A percentile compares a stretch with the other conserved stretches of the same genome.
phyloP scores from a whole-genome alignment of 1,140 invertebrate species.

The Chymomyza costata region DNA sequence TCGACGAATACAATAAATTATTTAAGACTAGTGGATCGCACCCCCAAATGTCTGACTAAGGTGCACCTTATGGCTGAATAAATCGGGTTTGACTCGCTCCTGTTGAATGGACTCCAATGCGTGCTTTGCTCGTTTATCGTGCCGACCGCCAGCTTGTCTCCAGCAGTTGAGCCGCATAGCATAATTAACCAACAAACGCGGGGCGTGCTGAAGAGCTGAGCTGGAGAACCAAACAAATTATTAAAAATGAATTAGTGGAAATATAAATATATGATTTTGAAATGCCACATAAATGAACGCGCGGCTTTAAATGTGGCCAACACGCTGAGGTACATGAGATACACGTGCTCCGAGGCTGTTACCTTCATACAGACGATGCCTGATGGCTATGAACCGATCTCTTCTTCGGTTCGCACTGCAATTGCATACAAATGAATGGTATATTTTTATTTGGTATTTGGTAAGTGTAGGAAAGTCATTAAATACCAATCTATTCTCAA shows the following conservation, averaged over 20 bases:
- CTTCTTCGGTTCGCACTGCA: constrained; percentile 26
- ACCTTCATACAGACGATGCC: constrained; percentile 42
- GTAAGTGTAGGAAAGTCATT: constrained; percentile 67
- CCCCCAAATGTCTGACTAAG: constrained; percentile 54
- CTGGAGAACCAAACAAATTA: constrained; percentile 69
- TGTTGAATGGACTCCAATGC: constrained; percentile 31
- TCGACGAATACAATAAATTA: constrained; percentile 56
- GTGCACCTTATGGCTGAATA: constrained; percentile 22
- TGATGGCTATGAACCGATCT: constrained; percentile 26
- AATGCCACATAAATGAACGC: constrained; percentile 47
- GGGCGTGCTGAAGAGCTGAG: constrained; percentile 64
- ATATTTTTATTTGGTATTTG: constrained; percentile 30
- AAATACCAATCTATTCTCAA: constrained; percentile 75
- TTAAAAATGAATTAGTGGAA: constrained; percentile 75
- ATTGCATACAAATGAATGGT: constrained; percentile 60
- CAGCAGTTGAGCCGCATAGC: constrained; percentile 20
- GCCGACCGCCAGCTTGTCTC: constrained; percentile 46
- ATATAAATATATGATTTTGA: constrained; percentile 71
- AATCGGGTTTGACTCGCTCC: constrained; percentile 38
- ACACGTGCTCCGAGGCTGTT: constrained; percentile 46
- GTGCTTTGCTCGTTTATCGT: constrained; percentile 54
- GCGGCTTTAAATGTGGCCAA: constrained; percentile 6
- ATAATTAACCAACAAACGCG: constrained; percentile 71
- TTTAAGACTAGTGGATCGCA: constrained; percentile 53
- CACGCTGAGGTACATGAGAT: constrained; percentile 41